Evolutionary conservation across 2,888 invertebrate genomes (phyloP), one percentile per base, ranked within the genome.

Genomic region (Meloe dianella): DNA sequence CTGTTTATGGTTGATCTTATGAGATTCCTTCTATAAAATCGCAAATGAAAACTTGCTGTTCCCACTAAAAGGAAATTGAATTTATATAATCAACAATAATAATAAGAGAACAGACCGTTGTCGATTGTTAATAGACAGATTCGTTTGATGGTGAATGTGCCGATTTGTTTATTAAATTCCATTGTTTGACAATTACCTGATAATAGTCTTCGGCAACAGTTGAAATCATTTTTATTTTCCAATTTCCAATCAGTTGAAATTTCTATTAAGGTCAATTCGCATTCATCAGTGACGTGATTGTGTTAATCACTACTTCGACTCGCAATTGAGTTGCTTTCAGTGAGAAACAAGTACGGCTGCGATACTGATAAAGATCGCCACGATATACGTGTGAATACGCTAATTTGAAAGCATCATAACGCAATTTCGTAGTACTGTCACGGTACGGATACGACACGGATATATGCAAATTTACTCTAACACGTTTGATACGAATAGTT

Each of bases 61-160:
- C 24, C 51, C 22, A 22, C 24, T 27, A 54, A 24, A 27, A 54
- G 54, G 54, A 54, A 54, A 54, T 54, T 54, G 54, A 54, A 54
- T 54, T 54, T 24, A 22, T 24, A 12, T 4, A 12, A 51, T 22
- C 2, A 7, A 51, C 51, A 51, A 24, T 51, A 22, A 8, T 47
- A 47, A 35, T 35, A 35, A 47, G 20, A 20, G 20, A 20, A 20
- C 2, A 8, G 47, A 20, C 47, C 47, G 3, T 20, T 47, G 47
- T 47, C 47, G 20, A 47, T 47, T 47, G 20, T 47, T 20, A 22
- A 35, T 14, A 35, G 20, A 47, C 10, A 22, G 2, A 20, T 47
- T 17, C 41, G 3, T 24, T 51, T 22, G 12, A 20, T 51, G 20
- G 47, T 47, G 3, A 17, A 41, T 41, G n/a, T 41, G 38, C 17